Conservation (phyloP, 2,888 invertebrate species). For the Perizoma flavofasciatum region DNA sequence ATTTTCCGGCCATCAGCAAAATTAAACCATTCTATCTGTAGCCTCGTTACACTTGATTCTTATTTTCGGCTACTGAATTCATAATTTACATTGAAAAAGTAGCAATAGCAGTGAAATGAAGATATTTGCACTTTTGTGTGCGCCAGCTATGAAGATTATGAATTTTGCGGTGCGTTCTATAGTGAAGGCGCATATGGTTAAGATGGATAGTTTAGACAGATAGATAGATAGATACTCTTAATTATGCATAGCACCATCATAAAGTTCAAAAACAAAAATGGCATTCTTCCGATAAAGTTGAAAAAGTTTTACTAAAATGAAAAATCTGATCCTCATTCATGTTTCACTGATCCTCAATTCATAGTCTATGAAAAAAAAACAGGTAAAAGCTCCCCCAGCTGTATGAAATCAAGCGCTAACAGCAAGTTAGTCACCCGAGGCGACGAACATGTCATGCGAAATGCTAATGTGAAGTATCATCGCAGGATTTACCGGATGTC, state of each 20-base stretch:
- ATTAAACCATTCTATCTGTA: conserved; percentile 13
- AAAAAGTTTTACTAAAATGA: too few relatives aligned
- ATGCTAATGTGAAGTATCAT: conserved; percentile 34
- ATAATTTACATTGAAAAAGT: not conserved
- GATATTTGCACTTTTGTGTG: too few relatives aligned
- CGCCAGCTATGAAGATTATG: too few relatives aligned
- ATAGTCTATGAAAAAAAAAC: conserved; percentile 20
- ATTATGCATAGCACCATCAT: too few relatives aligned
- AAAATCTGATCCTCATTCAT: too few relatives aligned
- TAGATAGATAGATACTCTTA: too few relatives aligned
- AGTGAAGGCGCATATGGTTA: too few relatives aligned
- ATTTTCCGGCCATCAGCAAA: conserved; percentile 4
- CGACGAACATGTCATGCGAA: conserved; percentile 33
- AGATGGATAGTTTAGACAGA: too few relatives aligned
- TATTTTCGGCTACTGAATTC: conserved; percentile 6
- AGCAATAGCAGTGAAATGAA: too few relatives aligned
- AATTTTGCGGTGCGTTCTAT: too few relatives aligned
- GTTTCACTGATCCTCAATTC: conserved; percentile 5
- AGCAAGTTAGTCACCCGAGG: conserved; percentile 30
- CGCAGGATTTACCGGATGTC: conserved; percentile 51
- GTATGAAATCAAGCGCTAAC: conserved; percentile 24
- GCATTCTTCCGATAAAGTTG: too few relatives aligned
- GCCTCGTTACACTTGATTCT: conserved; percentile 4
- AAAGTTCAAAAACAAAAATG: too few relatives aligned
- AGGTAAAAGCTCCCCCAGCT: conserved; percentile 26